These are phyloP conservation scores for Brenthis daphne DNA, from an alignment of 2,888 invertebrate species.

Conservation along the genomic window DNA sequence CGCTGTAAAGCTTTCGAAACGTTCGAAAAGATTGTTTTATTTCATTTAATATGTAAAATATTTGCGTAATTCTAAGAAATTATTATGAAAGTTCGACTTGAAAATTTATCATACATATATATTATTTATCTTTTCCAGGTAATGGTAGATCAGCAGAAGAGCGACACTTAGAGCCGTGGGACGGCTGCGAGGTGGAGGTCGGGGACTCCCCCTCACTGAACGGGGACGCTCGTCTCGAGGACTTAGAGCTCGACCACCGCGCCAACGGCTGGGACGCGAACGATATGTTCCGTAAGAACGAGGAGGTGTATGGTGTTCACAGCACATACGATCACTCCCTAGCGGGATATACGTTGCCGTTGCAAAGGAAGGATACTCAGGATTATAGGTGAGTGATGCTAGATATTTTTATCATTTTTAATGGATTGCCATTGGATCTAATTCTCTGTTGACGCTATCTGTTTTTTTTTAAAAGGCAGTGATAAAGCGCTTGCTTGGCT, in stretches of 20 bases:
- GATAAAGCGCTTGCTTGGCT: too few relatives aligned
- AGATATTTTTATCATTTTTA: too few relatives aligned
- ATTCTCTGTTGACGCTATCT: too few relatives aligned
- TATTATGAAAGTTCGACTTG: too few relatives aligned
- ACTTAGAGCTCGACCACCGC: constrained; percentile 87
- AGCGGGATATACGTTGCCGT: constrained; percentile 94
- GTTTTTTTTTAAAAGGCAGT: too few relatives aligned
- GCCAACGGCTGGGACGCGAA: constrained; percentile 98
- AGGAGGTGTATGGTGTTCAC: constrained; percentile 93
- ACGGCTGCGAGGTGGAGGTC: constrained; percentile 81
- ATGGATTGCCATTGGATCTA: too few relatives aligned
- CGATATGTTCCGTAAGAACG: constrained; percentile 98
- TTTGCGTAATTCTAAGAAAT: too few relatives aligned
- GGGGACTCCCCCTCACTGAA: constrained; percentile 78
- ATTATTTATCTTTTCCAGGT: constrained; percentile 48
- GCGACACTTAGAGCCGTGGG: constrained; percentile 96
- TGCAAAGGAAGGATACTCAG: constrained; percentile 92
- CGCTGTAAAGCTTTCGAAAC: too few relatives aligned
- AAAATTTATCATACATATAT: too few relatives aligned
- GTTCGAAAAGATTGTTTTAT: too few relatives aligned
- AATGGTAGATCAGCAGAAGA: constrained; percentile 81
- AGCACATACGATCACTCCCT: constrained; percentile 96
- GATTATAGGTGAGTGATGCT: constrained; percentile 85
- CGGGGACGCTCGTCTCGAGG: constrained; percentile 84
- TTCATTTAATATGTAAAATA: too few relatives aligned